A percentile compares a stretch with the other conserved stretches of the same genome.
phyloP scores from a whole-genome alignment of 2,888 invertebrate genomes.

The Chloromyia formosa region DNA sequence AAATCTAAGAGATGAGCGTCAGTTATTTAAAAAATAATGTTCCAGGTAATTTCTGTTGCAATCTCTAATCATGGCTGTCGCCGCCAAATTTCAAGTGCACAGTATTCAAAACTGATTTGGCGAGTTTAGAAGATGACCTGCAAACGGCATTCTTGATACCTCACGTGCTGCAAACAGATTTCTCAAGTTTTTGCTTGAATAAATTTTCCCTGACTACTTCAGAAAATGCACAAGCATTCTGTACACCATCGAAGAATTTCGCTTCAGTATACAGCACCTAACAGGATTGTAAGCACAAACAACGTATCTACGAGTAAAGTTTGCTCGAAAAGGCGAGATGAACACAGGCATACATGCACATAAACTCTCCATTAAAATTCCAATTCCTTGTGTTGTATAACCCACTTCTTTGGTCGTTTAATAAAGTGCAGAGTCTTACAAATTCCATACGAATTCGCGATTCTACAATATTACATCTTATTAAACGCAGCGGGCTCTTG shows the following conservation, averaged over 20 bases:
- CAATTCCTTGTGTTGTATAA: conserved; percentile 6
- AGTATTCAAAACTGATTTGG: too few species aligned
- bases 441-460: conserved; percentile 9
- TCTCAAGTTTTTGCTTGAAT: too few species aligned
- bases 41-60: too few species aligned
- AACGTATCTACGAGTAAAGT: too few species aligned
- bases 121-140: too few species aligned
- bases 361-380: conserved; percentile 10
- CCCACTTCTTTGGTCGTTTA: not conserved
- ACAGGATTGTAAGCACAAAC: not conserved
- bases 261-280: not conserved
- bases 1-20: too few species aligned
- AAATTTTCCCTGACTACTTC: not conserved
- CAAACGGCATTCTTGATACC: too few species aligned
- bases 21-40: too few species aligned
- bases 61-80: too few species aligned
- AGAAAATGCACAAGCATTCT: not conserved
- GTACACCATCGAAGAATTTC: not conserved
- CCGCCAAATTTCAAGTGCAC: too few species aligned
- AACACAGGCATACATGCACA: too few species aligned
- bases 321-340: not conserved
- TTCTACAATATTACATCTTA: conserved; percentile 8
- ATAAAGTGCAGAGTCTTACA: not conserved
- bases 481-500: conserved; percentile 12
- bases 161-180: too few species aligned